These are phyloP conservation scores for Darevskia mixta DNA, from an alignment of 2,797 vertebrate species.

Conservation along the genomic window DNA sequence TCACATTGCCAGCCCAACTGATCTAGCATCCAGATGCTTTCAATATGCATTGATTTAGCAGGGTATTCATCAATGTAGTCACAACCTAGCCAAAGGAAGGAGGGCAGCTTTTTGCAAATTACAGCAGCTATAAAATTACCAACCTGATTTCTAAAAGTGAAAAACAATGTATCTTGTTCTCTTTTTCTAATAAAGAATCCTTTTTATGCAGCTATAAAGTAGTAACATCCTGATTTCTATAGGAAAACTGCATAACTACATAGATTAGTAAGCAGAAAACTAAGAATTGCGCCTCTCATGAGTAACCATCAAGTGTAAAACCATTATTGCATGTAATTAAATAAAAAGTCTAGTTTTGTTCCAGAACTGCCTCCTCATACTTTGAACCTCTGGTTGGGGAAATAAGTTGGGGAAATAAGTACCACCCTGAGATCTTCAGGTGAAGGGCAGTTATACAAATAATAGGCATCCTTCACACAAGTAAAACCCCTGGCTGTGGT, in stretches of 20 bases:
- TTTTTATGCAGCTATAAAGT: background rate
- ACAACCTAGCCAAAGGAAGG: background rate
- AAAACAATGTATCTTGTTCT: background rate
- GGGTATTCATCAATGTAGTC: background rate
- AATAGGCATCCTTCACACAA: too few relatives aligned
- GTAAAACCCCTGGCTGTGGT: too few relatives aligned
- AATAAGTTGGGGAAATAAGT: too few relatives aligned
- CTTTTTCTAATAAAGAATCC: background rate
- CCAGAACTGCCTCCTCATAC: too few relatives aligned
- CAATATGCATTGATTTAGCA: background rate
- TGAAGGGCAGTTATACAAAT: too few relatives aligned
- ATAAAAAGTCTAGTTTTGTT: too few relatives aligned
- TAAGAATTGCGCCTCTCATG: too few relatives aligned
- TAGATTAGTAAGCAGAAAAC: background rate
- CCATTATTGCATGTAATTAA: too few relatives aligned
- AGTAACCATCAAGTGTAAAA: too few relatives aligned
- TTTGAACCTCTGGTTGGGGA: too few relatives aligned
- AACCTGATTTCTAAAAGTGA: background rate
- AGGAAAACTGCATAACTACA: background rate
- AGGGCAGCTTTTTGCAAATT: background rate
- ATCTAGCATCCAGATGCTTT: slow-evolving; percentile 1
- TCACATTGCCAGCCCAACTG: background rate
- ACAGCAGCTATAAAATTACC: background rate
- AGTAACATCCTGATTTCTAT: background rate
- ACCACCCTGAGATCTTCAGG: too few relatives aligned